phyloP scores from a whole-genome alignment of 2,888 invertebrate species.

The Aradus depressus region DNA sequence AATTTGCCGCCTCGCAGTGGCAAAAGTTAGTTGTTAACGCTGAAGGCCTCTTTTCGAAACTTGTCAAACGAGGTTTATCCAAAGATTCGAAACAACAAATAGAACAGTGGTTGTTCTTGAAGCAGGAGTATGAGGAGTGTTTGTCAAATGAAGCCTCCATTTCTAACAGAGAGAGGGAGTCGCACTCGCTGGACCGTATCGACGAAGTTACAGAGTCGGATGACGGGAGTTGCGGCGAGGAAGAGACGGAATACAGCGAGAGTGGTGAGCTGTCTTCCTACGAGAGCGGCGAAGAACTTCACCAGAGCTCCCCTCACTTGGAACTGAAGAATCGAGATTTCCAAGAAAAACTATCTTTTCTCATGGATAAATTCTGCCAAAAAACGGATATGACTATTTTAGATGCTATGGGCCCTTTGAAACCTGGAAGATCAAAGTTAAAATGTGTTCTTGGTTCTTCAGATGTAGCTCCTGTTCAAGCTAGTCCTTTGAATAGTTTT shows the following conservation, averaged over 20 bases:
- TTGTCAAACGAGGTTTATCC: constrained; percentile 53
- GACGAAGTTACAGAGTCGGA: constrained; percentile 33
- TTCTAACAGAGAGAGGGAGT: constrained; percentile 41
- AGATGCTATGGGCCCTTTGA: constrained; percentile 1
- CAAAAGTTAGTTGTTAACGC: constrained; percentile 73
- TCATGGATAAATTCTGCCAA: constrained; percentile 47
- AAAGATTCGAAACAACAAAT: constrained; percentile 64
- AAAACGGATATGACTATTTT: constrained; percentile 5
- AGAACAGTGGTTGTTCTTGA: constrained; percentile 71
- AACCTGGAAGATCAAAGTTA: too few relatives aligned
- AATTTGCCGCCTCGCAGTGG: constrained; percentile 74
- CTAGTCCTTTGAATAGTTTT: background rate
- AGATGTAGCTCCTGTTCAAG: background rate
- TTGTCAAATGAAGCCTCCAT: constrained; percentile 45
- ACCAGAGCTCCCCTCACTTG: constrained; percentile 1
- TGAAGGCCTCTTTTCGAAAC: constrained; percentile 67
- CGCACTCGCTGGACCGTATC: constrained; percentile 44
- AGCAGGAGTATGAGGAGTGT: constrained; percentile 80
- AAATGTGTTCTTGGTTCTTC: background rate
- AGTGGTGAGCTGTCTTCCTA: constrained; percentile 17
- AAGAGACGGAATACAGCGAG: constrained; percentile 16
- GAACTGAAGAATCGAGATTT: constrained; percentile 44
- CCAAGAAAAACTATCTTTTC: constrained; percentile 57
- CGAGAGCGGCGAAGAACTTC: background rate
- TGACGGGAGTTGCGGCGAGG: constrained; percentile 23